phyloP scores from a whole-genome alignment of 1,140 invertebrate genomes.

The Lerema accius region DNA sequence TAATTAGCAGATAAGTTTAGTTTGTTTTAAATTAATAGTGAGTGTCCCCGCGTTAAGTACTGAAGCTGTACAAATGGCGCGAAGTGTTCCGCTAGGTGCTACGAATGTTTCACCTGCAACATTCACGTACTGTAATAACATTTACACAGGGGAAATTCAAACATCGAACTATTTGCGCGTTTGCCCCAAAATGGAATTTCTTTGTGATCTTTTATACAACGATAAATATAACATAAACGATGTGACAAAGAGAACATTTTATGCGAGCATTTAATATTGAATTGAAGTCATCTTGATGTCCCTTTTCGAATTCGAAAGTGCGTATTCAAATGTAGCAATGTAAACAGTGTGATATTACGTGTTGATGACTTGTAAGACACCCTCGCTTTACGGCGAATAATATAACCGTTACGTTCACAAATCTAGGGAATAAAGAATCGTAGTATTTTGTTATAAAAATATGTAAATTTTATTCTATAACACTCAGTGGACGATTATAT shows the following conservation, averaged over 20 bases:
- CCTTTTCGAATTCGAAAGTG: constrained; percentile 21
- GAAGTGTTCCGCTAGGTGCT: constrained; percentile 17
- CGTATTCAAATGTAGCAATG: not conserved
- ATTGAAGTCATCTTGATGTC: constrained; percentile 36
- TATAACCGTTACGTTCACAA: too few species aligned
- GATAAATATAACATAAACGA: constrained; percentile 75
- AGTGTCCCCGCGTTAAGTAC: not conserved
- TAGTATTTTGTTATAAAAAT: too few species aligned
- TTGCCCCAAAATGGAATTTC: constrained; percentile 74
- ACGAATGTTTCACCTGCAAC: constrained; percentile 68
- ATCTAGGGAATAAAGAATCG: too few species aligned
- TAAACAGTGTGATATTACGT: constrained; percentile 1
- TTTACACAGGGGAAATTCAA: constrained; percentile 78
- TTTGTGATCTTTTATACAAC: constrained; percentile 66
- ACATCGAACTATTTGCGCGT: constrained; percentile 76
- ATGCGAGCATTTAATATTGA: constrained; percentile 54
- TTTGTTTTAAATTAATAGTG: not conserved
- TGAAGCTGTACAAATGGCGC: constrained; percentile 7
- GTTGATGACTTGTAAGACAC: too few species aligned
- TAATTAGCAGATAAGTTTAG: not conserved
- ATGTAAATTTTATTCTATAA: too few species aligned
- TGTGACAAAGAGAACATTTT: constrained; percentile 68
- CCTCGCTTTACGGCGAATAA: too few species aligned
- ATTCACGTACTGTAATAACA: constrained; percentile 71
- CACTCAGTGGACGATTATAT: too few species aligned